Base-by-base conservation (phyloP, 2,888 invertebrate species). In the Salticus scenicus region DNA sequence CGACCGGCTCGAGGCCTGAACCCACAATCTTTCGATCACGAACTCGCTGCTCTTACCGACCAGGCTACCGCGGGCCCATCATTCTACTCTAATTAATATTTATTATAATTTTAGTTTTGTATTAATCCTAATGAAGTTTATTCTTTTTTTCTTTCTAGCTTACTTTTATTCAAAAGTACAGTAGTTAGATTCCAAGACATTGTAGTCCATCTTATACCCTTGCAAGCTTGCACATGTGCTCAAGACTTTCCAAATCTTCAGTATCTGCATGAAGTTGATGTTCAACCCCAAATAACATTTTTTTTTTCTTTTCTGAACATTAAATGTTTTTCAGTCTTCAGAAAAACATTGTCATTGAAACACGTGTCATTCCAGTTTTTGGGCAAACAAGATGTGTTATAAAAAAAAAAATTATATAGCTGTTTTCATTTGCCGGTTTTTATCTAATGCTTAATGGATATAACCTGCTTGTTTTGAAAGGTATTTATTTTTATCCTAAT, bases 151-250 rank as follows among this genome's bases (percentile, higher is more conserved):
- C 30, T 47, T 71, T 77, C 7, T 71, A 84, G 83, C 72, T 84
- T 84, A 84, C 83, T 84, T 84, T 84, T 84, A 84, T 84, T 84
- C 83, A 84, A 84, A 37, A 84, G 83, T 84, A 84, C 83, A 69
- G 77, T 84, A 84, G 83, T 84, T 84, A 84, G 83, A 77, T 37
- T 78, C 73, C 83, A 84, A 78, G 83, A 84, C 77, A 84, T 84
- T 77, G 83, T 84, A 84, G 83, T 73, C 77, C 69, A 70, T 69
- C 81, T 73, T 84, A 77, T 63, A 77, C 76, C 77, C 83, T 84
- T 42, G 77, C 83, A 84, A 77, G 83, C 83, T 84, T 84, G 83
- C 83, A 84, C 83, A 73, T 73, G 77, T 84, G 83, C 83, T 84
- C 83, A 84, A 84, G 83, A 72, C 73, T 77, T 84, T 77, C 73